phyloP scores from a whole-genome alignment of 1,140 invertebrate species.

The Aphaenogaster floridana region DNA sequence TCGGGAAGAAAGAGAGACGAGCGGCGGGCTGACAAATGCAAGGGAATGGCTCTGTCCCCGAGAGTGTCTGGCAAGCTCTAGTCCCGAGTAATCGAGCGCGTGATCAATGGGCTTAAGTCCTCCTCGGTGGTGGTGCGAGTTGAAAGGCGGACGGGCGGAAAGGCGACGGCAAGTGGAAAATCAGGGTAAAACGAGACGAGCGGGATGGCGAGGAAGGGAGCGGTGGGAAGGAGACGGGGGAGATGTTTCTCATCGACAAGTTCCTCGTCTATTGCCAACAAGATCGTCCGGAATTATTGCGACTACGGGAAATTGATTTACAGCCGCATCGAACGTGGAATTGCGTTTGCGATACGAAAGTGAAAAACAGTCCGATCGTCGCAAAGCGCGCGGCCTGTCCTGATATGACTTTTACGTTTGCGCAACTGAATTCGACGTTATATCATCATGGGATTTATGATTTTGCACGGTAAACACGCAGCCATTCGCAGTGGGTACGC shows the following conservation, averaged over 20 bases:
- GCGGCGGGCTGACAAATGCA: constrained; percentile 64
- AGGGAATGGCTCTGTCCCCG: constrained; percentile 65
- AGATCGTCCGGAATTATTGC: constrained; percentile 56
- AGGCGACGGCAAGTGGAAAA: constrained; percentile 43
- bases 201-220: not conserved
- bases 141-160: constrained; percentile 30
- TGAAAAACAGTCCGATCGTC: not conserved
- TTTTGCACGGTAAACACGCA: constrained; percentile 33
- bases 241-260: constrained; percentile 51
- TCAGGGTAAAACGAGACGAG: constrained; percentile 38
- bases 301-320: constrained; percentile 59
- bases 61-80: constrained; percentile 63
- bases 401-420: constrained; percentile 15
- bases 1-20: constrained; percentile 38
- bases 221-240: not conserved
- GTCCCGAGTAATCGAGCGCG: constrained; percentile 72
- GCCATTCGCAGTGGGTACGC: not conserved
- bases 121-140: constrained; percentile 42
- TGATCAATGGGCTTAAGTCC: constrained; percentile 73
- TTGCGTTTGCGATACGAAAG: constrained; percentile 35
- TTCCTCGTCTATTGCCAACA: constrained; percentile 37
- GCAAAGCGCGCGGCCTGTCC: not conserved
- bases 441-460: constrained; percentile 40
- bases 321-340: constrained; percentile 37
- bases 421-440: constrained; percentile 4